These are phyloP conservation scores for Eupeodes latifasciatus DNA, from an alignment of 2,888 invertebrate species.

Conservation along the genomic window DNA sequence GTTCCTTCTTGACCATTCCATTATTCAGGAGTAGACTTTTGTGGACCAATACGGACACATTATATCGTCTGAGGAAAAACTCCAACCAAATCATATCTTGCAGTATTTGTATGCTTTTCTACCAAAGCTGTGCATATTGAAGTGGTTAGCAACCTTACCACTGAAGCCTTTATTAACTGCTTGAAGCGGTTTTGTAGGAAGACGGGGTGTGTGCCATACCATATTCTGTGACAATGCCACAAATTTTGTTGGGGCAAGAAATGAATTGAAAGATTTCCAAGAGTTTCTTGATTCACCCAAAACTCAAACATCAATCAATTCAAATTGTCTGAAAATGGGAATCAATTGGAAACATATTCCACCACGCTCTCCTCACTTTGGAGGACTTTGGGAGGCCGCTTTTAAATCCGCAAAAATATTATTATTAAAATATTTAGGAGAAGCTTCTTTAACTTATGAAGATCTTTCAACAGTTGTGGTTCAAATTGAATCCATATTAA, in stretches of 20 bases:
- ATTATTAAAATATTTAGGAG: too few relatives aligned
- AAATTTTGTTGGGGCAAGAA: slow-evolving; percentile 7
- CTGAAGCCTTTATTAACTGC: slow-evolving; percentile 29
- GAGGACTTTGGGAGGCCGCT: slow-evolving; percentile 2
- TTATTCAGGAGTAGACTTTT: background rate
- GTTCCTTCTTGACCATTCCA: too few relatives aligned
- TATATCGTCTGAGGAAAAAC: background rate
- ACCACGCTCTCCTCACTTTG: background rate
- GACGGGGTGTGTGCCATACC: slow-evolving; percentile 4
- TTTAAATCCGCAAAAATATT: background rate
- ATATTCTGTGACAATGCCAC: slow-evolving; percentile 47
- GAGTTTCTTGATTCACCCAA: background rate
- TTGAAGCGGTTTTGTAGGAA: slow-evolving; percentile 20
- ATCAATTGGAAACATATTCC: too few relatives aligned
- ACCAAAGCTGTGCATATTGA: background rate
- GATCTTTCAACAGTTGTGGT: too few relatives aligned
- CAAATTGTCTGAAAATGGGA: slow-evolving; percentile 4
- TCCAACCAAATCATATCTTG: slow-evolving; percentile 4
- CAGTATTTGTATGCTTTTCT: slow-evolving; percentile 16
- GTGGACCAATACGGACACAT: background rate
- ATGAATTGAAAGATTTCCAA: slow-evolving; percentile 2
- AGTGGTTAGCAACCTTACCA: background rate
- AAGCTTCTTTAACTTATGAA: background rate
- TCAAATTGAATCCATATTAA: too few relatives aligned
- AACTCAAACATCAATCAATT: background rate